Percentiles rank a stretch among this genome's conserved stretches.
Evolutionary conservation across 2,113 vertebrate genomes (phyloP).

Genomic region (Rhizomys pruinosus): DNA sequence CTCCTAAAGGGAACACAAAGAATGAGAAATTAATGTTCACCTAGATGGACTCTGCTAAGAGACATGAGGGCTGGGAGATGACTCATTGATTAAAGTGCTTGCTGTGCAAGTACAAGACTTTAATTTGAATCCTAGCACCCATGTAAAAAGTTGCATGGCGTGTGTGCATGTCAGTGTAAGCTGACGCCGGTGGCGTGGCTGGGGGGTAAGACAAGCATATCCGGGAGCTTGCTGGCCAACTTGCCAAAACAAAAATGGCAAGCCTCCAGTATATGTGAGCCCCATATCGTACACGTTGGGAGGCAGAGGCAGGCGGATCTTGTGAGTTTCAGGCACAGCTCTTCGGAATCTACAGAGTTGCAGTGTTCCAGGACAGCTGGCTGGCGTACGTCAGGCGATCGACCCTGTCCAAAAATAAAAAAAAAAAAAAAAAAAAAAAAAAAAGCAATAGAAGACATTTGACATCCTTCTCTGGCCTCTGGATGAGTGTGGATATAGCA

Average conservation of each 20-base stretch:
- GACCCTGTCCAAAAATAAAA: too few species aligned
- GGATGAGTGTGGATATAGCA: background rate
- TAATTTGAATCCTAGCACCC: background rate
- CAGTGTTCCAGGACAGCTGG: too few species aligned
- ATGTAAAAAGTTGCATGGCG: too few species aligned
- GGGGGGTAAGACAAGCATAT: background rate
- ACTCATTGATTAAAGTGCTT: background rate
- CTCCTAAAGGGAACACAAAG: background rate
- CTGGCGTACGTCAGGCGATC: too few species aligned
- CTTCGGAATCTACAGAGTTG: too few species aligned
- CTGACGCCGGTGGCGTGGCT: too few species aligned
- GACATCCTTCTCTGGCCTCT: background rate
- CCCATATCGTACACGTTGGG: too few species aligned
- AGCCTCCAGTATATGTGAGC: background rate
- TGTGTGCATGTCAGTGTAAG: too few species aligned
- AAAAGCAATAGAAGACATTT: background rate
- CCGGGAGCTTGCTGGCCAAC: background rate
- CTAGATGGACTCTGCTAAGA: background rate
- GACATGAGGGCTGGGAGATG: background rate
- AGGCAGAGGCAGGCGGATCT: too few species aligned
- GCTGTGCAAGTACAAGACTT: background rate
- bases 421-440: too few species aligned
- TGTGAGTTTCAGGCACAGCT: too few species aligned
- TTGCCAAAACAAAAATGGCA: background rate
- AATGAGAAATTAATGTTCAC: conserved; percentile 2